Conservation (phyloP, 1,140 invertebrate species). For the Cyphomyrmex costatus region DNA sequence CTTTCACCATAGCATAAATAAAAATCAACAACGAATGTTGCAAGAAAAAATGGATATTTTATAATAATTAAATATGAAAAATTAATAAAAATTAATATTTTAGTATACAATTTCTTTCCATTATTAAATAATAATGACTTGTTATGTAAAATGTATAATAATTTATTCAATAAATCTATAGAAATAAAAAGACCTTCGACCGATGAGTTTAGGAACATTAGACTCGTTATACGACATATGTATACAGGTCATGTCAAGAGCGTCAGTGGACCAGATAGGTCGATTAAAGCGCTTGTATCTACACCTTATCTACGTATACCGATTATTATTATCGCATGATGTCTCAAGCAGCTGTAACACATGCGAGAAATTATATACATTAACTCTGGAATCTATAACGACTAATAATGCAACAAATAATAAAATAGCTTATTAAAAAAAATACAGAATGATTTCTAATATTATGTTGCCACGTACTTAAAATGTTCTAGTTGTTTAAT, state of each 20-base stretch:
- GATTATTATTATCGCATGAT: slow-evolving; percentile 41
- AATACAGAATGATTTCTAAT: not conserved
- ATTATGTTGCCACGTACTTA: not conserved
- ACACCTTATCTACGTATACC: slow-evolving; percentile 25
- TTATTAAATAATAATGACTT: not conserved
- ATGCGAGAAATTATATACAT: slow-evolving; percentile 44
- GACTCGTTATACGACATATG: slow-evolving; percentile 16
- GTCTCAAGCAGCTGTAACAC: slow-evolving; percentile 15
- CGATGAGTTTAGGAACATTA: slow-evolving; percentile 11
- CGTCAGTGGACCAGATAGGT: slow-evolving; percentile 48
- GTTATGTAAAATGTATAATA: not conserved
- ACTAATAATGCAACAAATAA: slow-evolving; percentile 27
- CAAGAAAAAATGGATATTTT: not conserved
- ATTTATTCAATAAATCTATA: not conserved
- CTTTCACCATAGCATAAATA: not conserved
- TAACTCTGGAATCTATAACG: slow-evolving; percentile 3
- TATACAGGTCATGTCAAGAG: slow-evolving; percentile 47
- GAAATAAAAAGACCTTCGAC: not conserved
- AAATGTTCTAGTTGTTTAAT: not conserved
- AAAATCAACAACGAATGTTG: not conserved
- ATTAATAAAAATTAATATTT: not conserved
- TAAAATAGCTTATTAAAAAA: not conserved
- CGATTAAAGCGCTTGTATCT: slow-evolving; percentile 43
- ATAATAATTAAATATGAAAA: not conserved
- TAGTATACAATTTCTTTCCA: not conserved